Conservation (phyloP, 2,113 vertebrate species). For the Accipiter cooperii region DNA sequence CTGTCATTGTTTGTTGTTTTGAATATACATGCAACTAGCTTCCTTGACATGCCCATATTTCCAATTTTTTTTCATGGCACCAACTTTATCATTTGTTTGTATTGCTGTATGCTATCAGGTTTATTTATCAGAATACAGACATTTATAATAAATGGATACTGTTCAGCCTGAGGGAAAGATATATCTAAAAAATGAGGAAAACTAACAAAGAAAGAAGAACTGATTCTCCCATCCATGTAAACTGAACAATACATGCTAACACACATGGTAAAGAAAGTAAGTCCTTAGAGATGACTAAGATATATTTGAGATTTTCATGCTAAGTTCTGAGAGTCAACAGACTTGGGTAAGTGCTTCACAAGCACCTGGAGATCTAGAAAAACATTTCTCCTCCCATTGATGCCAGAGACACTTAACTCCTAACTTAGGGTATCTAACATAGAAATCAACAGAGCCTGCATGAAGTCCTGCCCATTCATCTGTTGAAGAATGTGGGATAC, state of each 20-base stretch:
- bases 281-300: background rate
- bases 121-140: background rate
- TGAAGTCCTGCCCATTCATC: background rate
- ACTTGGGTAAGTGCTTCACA: background rate
- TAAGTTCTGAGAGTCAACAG: background rate
- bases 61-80: background rate
- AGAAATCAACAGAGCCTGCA: background rate
- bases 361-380: background rate
- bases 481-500: background rate
- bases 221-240: background rate
- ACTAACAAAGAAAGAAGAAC: background rate
- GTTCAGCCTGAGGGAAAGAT: background rate
- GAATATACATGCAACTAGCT: background rate
- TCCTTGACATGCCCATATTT: background rate
- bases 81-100: background rate
- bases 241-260: background rate
- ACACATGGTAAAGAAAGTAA: background rate
- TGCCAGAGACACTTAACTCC: background rate
- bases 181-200: background rate
- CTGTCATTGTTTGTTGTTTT: background rate
- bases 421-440: background rate
- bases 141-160: background rate
- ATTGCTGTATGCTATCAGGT: background rate
- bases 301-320: background rate
- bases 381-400: background rate